Evolutionary conservation across 2,113 vertebrate genomes (phyloP).

Genomic region (Phoxinus phoxinus): DNA sequence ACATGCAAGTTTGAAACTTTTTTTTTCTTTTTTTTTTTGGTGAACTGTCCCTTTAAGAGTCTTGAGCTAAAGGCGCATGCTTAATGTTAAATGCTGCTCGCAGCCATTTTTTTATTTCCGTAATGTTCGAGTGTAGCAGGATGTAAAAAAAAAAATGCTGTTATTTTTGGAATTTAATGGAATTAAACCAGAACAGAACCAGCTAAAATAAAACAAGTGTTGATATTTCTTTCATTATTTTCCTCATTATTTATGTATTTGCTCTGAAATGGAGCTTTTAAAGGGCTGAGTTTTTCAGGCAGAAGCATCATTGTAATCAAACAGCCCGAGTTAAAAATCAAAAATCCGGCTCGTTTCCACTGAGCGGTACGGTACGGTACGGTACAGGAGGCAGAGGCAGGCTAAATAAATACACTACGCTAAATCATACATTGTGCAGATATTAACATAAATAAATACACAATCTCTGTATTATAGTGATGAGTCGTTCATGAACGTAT

Average conservation of each 20-base stretch:
- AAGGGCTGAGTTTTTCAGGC: neutral
- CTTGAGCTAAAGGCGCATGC: neutral
- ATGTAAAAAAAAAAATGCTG: neutral
- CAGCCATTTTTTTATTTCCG: neutral
- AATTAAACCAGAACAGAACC: neutral
- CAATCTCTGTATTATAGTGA: no score
- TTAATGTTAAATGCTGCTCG: neutral
- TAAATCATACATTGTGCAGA: no score
- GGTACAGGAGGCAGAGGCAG: no score
- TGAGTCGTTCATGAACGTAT: no score
- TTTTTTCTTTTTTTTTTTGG: neutral
- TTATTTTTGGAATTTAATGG: neutral
- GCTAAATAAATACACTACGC: no score
- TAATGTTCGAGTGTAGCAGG: neutral
- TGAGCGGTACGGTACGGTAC: no score
- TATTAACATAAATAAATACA: no score
- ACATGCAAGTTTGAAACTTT: neutral
- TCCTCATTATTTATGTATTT: neutral
- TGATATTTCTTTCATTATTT: neutral
- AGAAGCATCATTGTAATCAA: neutral
- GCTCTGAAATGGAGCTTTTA: neutral
- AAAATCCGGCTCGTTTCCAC: no score
- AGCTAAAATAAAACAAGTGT: neutral
- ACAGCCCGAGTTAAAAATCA: neutral
- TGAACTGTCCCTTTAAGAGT: neutral